Evolutionary conservation across 2,797 vertebrate species (phyloP).

Genomic region (Balearica regulorum): DNA sequence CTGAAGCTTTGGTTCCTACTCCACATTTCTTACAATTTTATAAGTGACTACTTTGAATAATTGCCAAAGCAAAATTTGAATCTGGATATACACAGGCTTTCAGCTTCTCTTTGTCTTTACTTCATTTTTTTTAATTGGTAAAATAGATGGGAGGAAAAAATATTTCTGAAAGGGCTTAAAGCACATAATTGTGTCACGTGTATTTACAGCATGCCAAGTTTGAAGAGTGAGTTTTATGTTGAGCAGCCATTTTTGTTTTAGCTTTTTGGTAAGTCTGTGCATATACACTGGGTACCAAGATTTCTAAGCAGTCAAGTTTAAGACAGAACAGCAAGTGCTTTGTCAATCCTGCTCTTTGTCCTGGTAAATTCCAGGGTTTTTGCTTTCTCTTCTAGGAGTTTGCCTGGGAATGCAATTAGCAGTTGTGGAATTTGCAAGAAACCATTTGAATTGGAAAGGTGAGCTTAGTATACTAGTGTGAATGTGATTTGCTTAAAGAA

Average conservation of each 20-base stretch:
- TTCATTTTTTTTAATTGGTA: neutral
- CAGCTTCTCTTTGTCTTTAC: neutral
- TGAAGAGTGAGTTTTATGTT: neutral
- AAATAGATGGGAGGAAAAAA: neutral
- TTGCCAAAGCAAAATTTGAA: neutral
- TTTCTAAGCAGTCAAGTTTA: neutral
- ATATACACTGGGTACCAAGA: neutral
- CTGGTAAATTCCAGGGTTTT: neutral
- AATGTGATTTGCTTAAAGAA: neutral
- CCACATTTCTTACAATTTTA: neutral
- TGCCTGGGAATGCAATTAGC: conserved; percentile 82
- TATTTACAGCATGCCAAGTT: neutral
- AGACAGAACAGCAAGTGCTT: neutral
- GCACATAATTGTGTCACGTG: neutral
- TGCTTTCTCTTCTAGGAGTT: conserved; percentile 66
- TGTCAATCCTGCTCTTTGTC: neutral
- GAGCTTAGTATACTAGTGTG: neutral
- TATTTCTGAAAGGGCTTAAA: neutral
- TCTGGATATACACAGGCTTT: neutral
- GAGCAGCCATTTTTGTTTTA: neutral
- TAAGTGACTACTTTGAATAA: neutral
- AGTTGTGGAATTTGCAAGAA: conserved; percentile 80
- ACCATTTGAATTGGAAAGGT: conserved; percentile 78
- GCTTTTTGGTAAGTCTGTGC: neutral
- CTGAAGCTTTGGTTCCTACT: neutral